phyloP scores from a whole-genome alignment of 2,113 vertebrate genomes.

The Pantherophis guttatus region DNA sequence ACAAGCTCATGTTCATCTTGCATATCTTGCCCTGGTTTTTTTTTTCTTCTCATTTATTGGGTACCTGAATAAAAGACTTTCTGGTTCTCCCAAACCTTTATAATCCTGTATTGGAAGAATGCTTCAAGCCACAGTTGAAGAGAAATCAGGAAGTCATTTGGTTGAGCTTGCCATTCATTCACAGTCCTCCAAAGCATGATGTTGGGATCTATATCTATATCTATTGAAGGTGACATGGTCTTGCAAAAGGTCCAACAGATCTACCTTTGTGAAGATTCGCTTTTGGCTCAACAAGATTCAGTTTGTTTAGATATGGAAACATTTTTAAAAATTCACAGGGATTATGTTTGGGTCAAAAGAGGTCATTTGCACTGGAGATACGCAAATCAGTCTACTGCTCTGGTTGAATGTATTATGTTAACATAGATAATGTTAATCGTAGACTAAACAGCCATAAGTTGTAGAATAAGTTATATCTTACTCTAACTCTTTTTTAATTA shows the following conservation, averaged over 20 bases:
- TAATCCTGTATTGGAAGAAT: not conserved
- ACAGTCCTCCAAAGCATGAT: not conserved
- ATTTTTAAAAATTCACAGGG: not conserved
- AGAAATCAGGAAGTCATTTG: not conserved
- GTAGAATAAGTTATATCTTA: not conserved
- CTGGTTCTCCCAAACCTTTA: not conserved
- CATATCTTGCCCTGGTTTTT: not conserved
- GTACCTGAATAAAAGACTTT: not conserved
- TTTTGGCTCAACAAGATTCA: not conserved
- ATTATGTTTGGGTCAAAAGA: not conserved
- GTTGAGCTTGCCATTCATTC: not conserved
- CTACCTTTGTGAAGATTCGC: not conserved
- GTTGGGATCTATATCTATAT: not conserved
- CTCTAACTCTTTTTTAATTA: conserved; percentile 12
- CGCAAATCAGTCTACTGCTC: not conserved
- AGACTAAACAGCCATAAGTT: not conserved
- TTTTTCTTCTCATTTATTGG: not conserved
- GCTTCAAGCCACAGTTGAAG: not conserved
- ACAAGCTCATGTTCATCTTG: not conserved
- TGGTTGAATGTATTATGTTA: not conserved
- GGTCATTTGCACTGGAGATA: not conserved
- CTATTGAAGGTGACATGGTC: too few species aligned
- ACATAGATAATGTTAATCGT: not conserved
- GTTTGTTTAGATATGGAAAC: not conserved
- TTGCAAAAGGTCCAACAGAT: not conserved